Evolutionary conservation across 2,888 invertebrate species (phyloP), one percentile per base, ranked within the genome.

Genomic region (Scaptomyza reducta): DNA sequence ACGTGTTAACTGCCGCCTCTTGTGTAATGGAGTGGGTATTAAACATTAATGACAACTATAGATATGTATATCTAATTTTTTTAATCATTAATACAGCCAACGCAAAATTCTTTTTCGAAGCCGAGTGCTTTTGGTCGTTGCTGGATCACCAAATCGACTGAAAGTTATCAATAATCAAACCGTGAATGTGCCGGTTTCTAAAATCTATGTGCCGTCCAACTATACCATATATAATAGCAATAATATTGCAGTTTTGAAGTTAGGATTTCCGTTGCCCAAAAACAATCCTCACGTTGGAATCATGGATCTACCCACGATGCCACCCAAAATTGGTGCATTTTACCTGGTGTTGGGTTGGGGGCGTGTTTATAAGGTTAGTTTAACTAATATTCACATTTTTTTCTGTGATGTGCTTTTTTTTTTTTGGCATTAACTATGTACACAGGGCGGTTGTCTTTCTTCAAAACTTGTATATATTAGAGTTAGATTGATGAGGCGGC

Each of bases 291-390:
- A 38, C n/a, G 51, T 82, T 6, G 54, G 51, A 0, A 11, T 56
- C 6, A 45, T 69, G 3, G 10, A 47, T 0, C 18, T 81, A 14
- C 81, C 81, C 25, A 11, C 6, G 0, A 6, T 1, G 0, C 50
- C 64, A 1, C 44, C 79, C 0, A 1, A 0, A 1, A 7, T 10
- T n/a, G 55, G 54, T 3, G 1, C 10, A 0, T 0, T 0, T 0
- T 79, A 64, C 9, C 35, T 6, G 6, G 82, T 85, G 0, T 0
- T 70, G 25, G 86, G 81, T 16, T 81, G 81, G 81, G 81, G 81
- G 0, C 76, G 79, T n/a, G 4, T 82, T 5, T 82, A 25, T 14
- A 5, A 9, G 16, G 77, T 77, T 38, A 29, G 55, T 58, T 25
- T 2, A 4, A n/a, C 16, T 18, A 38, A 38, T 6, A 13, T 13